phyloP scores from a whole-genome alignment of 2,888 invertebrate species.

The Formica aserva region DNA sequence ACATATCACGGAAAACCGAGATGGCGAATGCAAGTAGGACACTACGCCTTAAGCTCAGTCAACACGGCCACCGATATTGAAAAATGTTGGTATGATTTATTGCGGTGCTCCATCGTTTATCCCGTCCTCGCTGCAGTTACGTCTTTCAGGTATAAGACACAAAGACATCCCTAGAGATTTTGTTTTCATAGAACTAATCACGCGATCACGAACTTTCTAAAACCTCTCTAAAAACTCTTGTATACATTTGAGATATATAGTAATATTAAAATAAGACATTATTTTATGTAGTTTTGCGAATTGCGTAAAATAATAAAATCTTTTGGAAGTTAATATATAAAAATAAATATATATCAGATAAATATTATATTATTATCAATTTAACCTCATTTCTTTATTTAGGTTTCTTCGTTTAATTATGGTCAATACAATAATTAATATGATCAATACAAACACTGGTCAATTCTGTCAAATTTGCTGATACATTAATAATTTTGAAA shows the following conservation, averaged over 20 bases:
- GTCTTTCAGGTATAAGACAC: constrained; percentile 33
- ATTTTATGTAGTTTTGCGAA: not conserved
- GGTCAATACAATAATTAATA: no score
- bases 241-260: not conserved
- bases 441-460: not conserved
- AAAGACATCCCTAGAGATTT: constrained; percentile 42
- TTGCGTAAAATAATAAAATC: not conserved
- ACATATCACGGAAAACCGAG: constrained; percentile 27
- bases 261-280: not conserved
- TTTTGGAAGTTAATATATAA: not conserved
- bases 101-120: constrained; percentile 64
- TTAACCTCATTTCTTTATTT: not conserved
- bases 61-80: constrained; percentile 59
- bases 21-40: constrained; percentile 54
- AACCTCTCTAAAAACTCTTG: not conserved
- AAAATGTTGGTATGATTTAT: constrained; percentile 64
- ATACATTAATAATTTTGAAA: not conserved
- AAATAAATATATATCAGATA: not conserved
- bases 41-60: constrained; percentile 60
- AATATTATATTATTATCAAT: not conserved
- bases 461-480: not conserved
- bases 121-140: constrained; percentile 41
- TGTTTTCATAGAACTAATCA: constrained; percentile 50
- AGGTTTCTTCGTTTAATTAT: not conserved
- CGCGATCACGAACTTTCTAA: constrained; percentile 50